Base-by-base conservation (phyloP, 2,888 invertebrate species). In the Mayetiola destructor region DNA sequence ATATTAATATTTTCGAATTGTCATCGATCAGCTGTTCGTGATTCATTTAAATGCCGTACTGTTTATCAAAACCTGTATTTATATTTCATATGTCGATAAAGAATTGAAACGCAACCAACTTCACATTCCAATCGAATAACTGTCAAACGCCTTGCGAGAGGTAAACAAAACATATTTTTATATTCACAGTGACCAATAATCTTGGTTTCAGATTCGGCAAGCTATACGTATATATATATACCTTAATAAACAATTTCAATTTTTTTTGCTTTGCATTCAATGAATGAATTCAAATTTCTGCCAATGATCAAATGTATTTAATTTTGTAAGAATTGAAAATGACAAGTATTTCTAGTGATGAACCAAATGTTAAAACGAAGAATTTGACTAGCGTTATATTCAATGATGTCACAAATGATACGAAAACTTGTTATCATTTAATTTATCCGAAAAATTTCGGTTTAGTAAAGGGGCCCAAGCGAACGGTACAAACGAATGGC, bases 301-400 rank as follows among this genome's bases (percentile, higher is more conserved):
- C 8, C 39, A 39, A 39, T 39, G 3, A 3, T 39, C 20, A 10
- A 9, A 10, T 10, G 40, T 40, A 40, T 2, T 12, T 9, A 21
- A 40, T 6, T 40, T 40, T n/a, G 39, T 21, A 40, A 8, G n/a
- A n/a, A 21, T 40, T 21, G 40, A 40, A 40, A n/a, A n/a, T n/a
- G n/a, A n/a, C n/a, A n/a, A 2, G 8, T 6, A 21, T 9, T 27
- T 23, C 16, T 2, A 21, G 4, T n/a, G 14, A 14, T n/a, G 9
- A n/a, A 27, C 9, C 8, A 32, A 9, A 48, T 48, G 48, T 27
- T 27, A 27, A n/a, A 48, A 5, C n/a, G n/a, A n/a, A n/a, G n/a
- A 48, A 48, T 48, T 48, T 27, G n/a, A 27, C 48, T 27, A 48
- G 48, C 27, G 48, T 48, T 23, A 23, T 48, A 6, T 48, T 48